Evolutionary conservation across 2,113 vertebrate genomes (phyloP).

Genomic region (Hypomesus transpacificus): DNA sequence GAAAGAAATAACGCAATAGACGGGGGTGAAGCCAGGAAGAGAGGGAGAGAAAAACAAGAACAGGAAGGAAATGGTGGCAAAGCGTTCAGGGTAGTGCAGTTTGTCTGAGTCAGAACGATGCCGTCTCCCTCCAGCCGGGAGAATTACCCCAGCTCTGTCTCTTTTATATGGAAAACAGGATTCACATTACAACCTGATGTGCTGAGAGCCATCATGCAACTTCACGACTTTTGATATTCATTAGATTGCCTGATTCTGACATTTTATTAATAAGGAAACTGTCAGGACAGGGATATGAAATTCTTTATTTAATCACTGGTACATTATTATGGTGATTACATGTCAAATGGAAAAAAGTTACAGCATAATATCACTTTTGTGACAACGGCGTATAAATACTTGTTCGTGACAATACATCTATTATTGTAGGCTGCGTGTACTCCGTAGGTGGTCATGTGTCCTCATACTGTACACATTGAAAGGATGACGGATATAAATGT

Average conservation of each 20-base stretch:
- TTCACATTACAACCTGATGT: conserved; percentile 61
- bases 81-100: conserved; percentile 17
- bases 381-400: conserved; percentile 46
- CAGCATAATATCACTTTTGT: conserved; percentile 46
- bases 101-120: conserved; percentile 13
- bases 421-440: conserved; percentile 24
- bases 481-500: conserved; percentile 8
- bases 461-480: conserved; percentile 27
- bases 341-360: conserved; percentile 39
- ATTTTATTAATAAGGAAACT: conserved; percentile 68
- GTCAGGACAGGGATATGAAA: conserved; percentile 42
- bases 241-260: conserved; percentile 63
- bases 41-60: neutral
- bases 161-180: conserved; percentile 62
- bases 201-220: conserved; percentile 44
- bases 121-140: conserved; percentile 41
- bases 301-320: conserved; percentile 62
- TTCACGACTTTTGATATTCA: conserved; percentile 56
- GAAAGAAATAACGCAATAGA: conserved; percentile 7
- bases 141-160: conserved; percentile 49
- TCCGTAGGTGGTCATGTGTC: neutral
- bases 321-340: conserved; percentile 55
- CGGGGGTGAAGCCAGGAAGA: neutral
- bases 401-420: conserved; percentile 14
- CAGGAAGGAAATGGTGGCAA: neutral